Evolutionary conservation across 2,888 invertebrate species (phyloP), one percentile per base, ranked within the genome.

Genomic region (Pseudococcus viburni): DNA sequence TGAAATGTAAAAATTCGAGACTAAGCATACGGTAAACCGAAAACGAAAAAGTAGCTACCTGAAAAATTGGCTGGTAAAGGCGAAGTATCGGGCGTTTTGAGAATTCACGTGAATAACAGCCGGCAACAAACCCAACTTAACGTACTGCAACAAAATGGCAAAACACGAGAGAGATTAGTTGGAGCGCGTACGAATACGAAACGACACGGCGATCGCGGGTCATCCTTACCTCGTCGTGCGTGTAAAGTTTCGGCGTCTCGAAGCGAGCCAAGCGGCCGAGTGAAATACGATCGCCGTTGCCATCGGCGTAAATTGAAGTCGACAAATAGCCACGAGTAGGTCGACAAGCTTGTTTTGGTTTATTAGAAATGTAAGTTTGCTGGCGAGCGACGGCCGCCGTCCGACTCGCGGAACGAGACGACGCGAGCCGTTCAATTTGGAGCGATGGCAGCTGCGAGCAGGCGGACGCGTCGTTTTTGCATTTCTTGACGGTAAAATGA

Each of bases 41-140:
- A n/a, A n/a, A n/a, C n/a, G n/a, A n/a, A n/a, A n/a, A n/a, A n/a
- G n/a, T n/a, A n/a, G n/a, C n/a, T 88, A 91, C 91, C 91, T 90
- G 87, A 91, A 91, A 89, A 91, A 91, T 84, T 92, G 91, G 48
- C 90, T 89, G 42, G 91, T 90, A 90, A 93, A 92, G 89, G 90
- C 90, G 89, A 92, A 92, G 15, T 90, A 89, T 22, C 73, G 89
- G 12, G 92, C 92, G 90, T 91, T 92, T 19, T 90, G 89, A 59
- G 92, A 90, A 51, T 91, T 91, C 46, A 93, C 89, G 39, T 90
- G 89, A n/a, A 91, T 89, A 39, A 92, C 90, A 83, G 91, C 90
- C 17, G 90, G 90, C 77, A 90, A 91, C 11, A 91, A 85, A 11
- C 90, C 90, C 83, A 90, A 89, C 77, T 90, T 84, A 15, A 89